A percentile compares a stretch with the other conserved stretches of the same genome.
These are phyloP conservation scores for Leuctra nigra DNA, from an alignment of 2,888 invertebrate species.

Conservation along the genomic window DNA sequence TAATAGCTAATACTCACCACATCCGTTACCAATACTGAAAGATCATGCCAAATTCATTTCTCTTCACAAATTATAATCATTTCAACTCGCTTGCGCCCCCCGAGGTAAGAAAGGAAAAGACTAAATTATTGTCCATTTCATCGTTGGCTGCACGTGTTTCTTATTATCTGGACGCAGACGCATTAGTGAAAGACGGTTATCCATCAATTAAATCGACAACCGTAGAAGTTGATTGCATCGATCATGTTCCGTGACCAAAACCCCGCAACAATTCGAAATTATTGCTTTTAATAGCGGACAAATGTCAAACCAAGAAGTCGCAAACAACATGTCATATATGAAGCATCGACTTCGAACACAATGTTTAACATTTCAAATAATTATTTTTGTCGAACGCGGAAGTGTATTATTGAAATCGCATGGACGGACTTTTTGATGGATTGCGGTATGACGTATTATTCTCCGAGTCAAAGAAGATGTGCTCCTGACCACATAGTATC, in stretches of 20 bases:
- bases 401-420: not conserved
- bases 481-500: too few species aligned
- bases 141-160: constrained; percentile 3
- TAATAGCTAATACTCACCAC: too few species aligned
- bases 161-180: not conserved
- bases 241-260: not conserved
- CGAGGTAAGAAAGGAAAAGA: too few species aligned
- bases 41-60: too few species aligned
- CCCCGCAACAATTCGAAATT: too few species aligned
- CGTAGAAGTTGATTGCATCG: too few species aligned
- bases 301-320: too few species aligned
- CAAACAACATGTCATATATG: too few species aligned
- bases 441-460: not conserved
- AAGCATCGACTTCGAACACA: too few species aligned
- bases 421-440: not conserved
- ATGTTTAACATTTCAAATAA: not conserved
- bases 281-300: too few species aligned
- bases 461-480: too few species aligned
- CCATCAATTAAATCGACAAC: constrained; percentile 9
- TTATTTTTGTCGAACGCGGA: not conserved
- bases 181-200: not conserved
- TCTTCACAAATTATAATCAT: not conserved
- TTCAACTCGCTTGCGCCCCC: not conserved
- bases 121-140: constrained; percentile 3
- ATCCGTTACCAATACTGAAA: too few species aligned